Conservation (phyloP, 2,888 invertebrate species). For the Phymatocera aterrima region DNA sequence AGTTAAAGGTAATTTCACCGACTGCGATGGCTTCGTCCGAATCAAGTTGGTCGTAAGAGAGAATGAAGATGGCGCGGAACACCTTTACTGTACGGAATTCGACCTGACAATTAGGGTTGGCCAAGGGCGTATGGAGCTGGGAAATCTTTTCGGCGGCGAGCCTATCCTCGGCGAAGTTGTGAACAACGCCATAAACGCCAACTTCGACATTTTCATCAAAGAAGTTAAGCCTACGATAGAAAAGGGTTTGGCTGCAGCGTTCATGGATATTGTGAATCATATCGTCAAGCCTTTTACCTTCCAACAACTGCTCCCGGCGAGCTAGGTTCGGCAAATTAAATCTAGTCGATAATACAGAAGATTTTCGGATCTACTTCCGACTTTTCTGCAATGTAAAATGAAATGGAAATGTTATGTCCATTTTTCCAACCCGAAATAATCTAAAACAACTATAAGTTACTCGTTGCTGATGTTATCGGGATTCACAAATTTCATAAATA, state of each 20-base stretch:
- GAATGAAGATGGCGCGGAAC: conserved; percentile 74
- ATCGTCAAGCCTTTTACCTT: conserved; percentile 77
- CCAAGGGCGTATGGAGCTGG: conserved; percentile 77
- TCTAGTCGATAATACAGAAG: not conserved
- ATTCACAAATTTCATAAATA: no score
- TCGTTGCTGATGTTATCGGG: no score
- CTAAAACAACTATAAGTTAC: no score
- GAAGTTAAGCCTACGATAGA: conserved; percentile 79
- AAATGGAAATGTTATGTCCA: not conserved
- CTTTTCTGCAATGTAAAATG: not conserved
- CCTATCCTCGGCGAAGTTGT: conserved; percentile 78
- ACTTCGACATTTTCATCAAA: conserved; percentile 78
- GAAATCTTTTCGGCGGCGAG: conserved; percentile 80
- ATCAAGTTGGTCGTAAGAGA: conserved; percentile 72
- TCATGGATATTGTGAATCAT: conserved; percentile 77
- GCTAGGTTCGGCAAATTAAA: conserved; percentile 40
- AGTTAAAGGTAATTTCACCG: conserved; percentile 78
- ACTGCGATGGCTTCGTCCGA: conserved; percentile 76
- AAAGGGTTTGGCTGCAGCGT: conserved; percentile 75
- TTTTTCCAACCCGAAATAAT: no score
- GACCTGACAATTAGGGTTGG: conserved; percentile 76
- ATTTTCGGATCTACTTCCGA: not conserved
- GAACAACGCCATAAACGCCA: conserved; percentile 79
- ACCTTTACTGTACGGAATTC: conserved; percentile 76
- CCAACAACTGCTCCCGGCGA: conserved; percentile 77